Evolutionary conservation across 2,113 vertebrate species (phyloP).

Genomic region (Hiodon alosoides): DNA sequence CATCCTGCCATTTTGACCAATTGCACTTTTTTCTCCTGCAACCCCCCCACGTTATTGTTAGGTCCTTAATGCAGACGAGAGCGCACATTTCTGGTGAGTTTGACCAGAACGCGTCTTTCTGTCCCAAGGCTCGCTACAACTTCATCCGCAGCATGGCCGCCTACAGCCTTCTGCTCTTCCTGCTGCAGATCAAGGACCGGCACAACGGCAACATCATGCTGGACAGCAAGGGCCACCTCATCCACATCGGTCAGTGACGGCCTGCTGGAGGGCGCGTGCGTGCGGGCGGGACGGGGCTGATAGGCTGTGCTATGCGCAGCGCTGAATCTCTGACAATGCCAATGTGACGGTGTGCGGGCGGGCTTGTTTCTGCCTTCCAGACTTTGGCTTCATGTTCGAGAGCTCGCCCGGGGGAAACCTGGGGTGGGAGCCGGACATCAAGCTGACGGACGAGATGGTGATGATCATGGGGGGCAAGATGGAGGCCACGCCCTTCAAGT

Average conservation of each 20-base stretch:
- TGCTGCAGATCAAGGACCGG: slow-evolving; percentile 94
- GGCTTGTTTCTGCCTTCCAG: slow-evolving; percentile 51
- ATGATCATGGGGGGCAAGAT: slow-evolving; percentile 99
- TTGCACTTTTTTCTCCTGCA: too few species aligned
- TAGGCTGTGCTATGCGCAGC: too few species aligned
- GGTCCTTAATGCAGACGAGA: neutral
- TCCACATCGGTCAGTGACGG: slow-evolving; percentile 83
- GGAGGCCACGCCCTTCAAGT: slow-evolving; percentile 97
- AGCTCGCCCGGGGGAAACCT: slow-evolving; percentile 94
- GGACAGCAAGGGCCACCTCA: slow-evolving; percentile 91
- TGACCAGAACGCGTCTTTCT: neutral
- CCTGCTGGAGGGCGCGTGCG: neutral
- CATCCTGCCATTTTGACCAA: too few species aligned
- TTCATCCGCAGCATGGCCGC: slow-evolving; percentile 98
- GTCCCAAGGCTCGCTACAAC: slow-evolving; percentile 84
- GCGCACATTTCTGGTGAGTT: slow-evolving; percentile 53
- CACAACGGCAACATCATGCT: slow-evolving; percentile 99
- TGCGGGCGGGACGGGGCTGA: neutral
- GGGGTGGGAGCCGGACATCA: slow-evolving; percentile 96
- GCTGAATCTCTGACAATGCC: neutral
- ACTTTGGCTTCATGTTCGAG: slow-evolving; percentile 98
- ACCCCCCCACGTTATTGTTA: neutral
- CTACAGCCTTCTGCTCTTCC: slow-evolving; percentile 89
- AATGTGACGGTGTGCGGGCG: neutral
- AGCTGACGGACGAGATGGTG: slow-evolving; percentile 96